Evolutionary conservation across 2,113 vertebrate genomes (phyloP), one percentile per base, ranked within the genome.

Genomic region (Cheirogaleus medius): DNA sequence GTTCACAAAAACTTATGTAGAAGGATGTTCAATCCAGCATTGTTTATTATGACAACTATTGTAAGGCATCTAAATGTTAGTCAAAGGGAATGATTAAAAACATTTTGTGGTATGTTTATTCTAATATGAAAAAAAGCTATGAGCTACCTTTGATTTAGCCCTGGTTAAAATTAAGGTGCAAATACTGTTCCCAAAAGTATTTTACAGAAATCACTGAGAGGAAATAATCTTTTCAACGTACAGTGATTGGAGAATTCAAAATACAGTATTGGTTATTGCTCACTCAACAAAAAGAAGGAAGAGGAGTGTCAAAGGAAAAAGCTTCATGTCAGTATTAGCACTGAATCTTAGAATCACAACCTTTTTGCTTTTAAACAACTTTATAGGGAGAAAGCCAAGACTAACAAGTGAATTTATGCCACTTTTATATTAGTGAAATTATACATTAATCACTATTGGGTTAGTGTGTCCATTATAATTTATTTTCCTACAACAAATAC

Each of bases 121-220:
- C 83, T 94, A 8, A 92, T 71, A 64, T 56, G 44, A 94, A 78
- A 69, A 69, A 94, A 86, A 93, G 78, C 54, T 37, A 34, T 76
- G 86, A 96, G 44, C 42, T 39, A 84, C 52, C 44, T 84, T 78
- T 88, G 71, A 92, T 77, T 94, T 44, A 84, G 42, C 18, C 49
- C 37, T 94, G 44, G 60, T 94, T 94, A 85, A 96, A 91, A 91
- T 90, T 90, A 68, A 82, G 82, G 60, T 87, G 87, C 91, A 91
- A 94, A 49, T 77, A 44, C 49, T 93, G 60, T 78, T 52, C n/a
- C 78, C 69, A 47, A 88, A 83, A 44, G 5, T 69, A 68, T 91
- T 87, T 81, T 56, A 80, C 69, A 73, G 69, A 37, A 86, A 86
- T 68, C 39, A 1, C 44, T 47, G 49, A 37, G 23, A 92, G 63